phyloP scores from a whole-genome alignment of 2,797 vertebrate species.

The Poecile montanus region DNA sequence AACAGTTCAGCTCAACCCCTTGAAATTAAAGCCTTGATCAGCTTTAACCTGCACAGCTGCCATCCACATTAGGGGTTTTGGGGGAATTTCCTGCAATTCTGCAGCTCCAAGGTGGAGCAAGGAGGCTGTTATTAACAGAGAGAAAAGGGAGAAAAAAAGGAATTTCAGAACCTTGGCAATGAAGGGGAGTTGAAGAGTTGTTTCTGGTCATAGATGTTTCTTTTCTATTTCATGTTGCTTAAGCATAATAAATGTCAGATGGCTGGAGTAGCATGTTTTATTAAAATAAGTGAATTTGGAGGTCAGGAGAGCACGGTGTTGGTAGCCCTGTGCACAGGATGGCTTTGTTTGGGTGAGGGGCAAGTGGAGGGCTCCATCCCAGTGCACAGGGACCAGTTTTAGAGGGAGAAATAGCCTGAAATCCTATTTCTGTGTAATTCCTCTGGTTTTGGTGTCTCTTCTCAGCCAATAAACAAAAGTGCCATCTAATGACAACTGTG shows the following conservation, averaged over 20 bases:
- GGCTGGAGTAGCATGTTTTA: conserved; percentile 34
- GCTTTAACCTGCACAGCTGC: conserved; percentile 44
- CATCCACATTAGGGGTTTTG: background rate
- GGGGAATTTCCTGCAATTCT: conserved; percentile 36
- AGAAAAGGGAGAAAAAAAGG: background rate
- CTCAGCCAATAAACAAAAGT: background rate
- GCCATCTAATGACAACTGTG: background rate
- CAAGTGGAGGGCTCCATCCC: background rate
- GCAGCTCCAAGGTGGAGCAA: background rate
- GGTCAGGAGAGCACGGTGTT: background rate
- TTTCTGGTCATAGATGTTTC: conserved; percentile 58
- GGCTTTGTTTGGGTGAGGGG: background rate
- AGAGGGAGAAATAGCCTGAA: background rate
- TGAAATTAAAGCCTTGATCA: background rate
- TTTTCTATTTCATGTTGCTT: conserved; percentile 62
- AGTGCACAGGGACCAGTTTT: background rate
- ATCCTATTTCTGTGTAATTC: accelerated
- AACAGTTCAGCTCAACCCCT: background rate
- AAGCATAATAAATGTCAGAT: conserved; percentile 60
- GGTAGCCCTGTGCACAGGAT: background rate
- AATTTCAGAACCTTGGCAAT: conserved; percentile 46
- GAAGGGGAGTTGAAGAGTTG: conserved; percentile 36
- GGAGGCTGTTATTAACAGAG: background rate
- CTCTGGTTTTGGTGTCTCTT: background rate
- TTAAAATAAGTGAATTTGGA: conserved; percentile 37